Conservation (phyloP, 1,140 invertebrate species). For the Aphelinus certus region DNA sequence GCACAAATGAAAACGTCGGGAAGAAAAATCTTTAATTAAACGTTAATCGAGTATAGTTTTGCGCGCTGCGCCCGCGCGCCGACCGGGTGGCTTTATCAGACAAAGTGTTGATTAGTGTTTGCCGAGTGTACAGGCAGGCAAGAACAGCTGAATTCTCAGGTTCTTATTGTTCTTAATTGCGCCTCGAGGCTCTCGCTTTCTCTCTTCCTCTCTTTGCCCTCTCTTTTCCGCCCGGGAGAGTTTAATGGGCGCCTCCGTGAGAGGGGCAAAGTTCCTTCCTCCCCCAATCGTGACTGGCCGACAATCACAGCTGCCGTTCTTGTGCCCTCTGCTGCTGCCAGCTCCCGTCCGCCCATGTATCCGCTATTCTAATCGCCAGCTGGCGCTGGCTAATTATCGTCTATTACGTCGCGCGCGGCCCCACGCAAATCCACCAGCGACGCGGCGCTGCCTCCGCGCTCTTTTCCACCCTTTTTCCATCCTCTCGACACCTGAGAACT, state of each 20-base stretch:
- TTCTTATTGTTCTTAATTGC: slow-evolving; percentile 41
- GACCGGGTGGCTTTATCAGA: slow-evolving; percentile 12
- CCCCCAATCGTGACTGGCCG: slow-evolving; percentile 35
- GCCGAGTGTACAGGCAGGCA: background rate
- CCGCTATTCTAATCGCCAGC: slow-evolving; percentile 32
- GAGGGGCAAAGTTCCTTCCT: slow-evolving; percentile 19
- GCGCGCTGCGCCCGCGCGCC: background rate
- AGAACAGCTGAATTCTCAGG: background rate
- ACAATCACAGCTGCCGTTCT: slow-evolving; percentile 11
- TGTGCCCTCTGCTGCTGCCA: background rate
- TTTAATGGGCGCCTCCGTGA: slow-evolving; percentile 30
- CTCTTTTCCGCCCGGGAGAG: no score
- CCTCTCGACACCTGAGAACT: slow-evolving; percentile 33
- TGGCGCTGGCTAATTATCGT: slow-evolving; percentile 35
- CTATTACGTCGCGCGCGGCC: slow-evolving; percentile 24
- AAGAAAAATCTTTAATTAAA: slow-evolving; percentile 37
- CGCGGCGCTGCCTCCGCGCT: background rate
- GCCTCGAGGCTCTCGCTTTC: background rate
- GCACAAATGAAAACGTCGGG: slow-evolving; percentile 16
- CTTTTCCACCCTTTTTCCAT: background rate
- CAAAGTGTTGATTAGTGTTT: slow-evolving; percentile 39
- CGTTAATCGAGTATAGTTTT: slow-evolving; percentile 33
- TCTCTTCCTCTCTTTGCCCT: background rate
- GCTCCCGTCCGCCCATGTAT: background rate
- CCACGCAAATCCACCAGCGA: slow-evolving; percentile 23